A percentile compares a stretch with the other conserved stretches of the same genome.
Evolutionary conservation across 1,140 invertebrate genomes (phyloP).

Genomic region (Drosophila takahashii): DNA sequence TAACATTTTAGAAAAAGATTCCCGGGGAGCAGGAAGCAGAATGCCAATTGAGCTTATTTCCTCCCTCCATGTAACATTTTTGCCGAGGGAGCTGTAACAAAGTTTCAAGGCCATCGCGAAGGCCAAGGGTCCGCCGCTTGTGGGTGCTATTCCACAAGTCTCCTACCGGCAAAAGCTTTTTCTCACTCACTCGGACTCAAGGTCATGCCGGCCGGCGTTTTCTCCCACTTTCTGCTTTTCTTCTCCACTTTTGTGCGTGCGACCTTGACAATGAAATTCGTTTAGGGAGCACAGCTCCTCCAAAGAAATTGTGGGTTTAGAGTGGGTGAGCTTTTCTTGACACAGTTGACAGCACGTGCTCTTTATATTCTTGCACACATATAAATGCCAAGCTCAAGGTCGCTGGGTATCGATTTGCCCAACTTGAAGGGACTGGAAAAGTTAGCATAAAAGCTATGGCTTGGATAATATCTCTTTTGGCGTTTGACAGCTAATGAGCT

Average conservation of each 20-base stretch:
- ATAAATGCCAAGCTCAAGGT: conserved; percentile 59
- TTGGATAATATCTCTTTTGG: not conserved
- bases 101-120: conserved; percentile 70
- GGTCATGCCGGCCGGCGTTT: conserved; percentile 73
- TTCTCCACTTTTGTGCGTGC: conserved; percentile 58
- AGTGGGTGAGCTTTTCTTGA: conserved; percentile 56
- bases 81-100: conserved; percentile 39
- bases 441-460: conserved; percentile 11
- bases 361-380: conserved; percentile 37
- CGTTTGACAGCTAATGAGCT: not conserved
- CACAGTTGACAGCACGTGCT: conserved; percentile 79
- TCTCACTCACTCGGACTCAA: conserved; percentile 51
- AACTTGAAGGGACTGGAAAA: conserved; percentile 21
- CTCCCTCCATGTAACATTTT: conserved; percentile 19
- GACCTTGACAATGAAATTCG: conserved; percentile 69
- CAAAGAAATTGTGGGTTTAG: conserved; percentile 34
- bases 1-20: conserved; percentile 53
- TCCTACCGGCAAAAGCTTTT: conserved; percentile 56
- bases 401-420: conserved; percentile 63
- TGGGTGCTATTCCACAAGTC: conserved; percentile 33
- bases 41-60: conserved; percentile 50
- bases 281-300: conserved; percentile 58
- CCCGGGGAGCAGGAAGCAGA: conserved; percentile 15
- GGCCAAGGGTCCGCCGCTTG: conserved; percentile 60
- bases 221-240: conserved; percentile 14